Conservation (phyloP, 2,888 invertebrate genomes). For the Branchipolynoe longqiensis region DNA sequence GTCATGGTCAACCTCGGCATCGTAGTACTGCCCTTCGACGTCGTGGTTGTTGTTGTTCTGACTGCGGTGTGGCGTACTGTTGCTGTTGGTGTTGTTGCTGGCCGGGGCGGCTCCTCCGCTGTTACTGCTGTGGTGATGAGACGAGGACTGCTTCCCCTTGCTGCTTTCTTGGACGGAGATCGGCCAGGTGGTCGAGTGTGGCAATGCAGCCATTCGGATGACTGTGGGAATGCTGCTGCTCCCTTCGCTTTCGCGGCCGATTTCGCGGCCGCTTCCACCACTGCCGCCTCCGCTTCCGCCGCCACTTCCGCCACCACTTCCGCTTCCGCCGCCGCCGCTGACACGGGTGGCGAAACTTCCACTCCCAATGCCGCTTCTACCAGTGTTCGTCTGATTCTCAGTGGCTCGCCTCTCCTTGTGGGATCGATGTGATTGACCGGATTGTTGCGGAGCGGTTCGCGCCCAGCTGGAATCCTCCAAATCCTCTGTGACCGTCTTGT, state of each 20-base stretch:
- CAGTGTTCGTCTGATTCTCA: slow-evolving; percentile 20
- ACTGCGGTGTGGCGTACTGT: background rate
- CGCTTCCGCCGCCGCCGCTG: no score
- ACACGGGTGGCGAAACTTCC: no score
- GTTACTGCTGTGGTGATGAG: slow-evolving; percentile 4
- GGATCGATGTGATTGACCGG: background rate
- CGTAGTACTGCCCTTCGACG: background rate
- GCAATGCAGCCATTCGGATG: background rate
- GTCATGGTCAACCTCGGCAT: slow-evolving; percentile 40
- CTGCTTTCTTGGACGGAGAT: background rate
- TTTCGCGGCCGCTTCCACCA: no score
- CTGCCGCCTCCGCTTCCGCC: no score
- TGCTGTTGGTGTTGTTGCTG: no score
- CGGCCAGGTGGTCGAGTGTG: slow-evolving; percentile 21
- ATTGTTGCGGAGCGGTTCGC: background rate
- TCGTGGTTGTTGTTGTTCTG: background rate
- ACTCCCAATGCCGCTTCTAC: slow-evolving; percentile 11
- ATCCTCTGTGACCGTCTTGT: slow-evolving; percentile 26
- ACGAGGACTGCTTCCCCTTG: background rate
- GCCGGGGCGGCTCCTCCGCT: background rate
- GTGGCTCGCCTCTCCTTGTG: slow-evolving; percentile 33
- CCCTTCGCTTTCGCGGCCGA: no score
- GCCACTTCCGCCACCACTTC: no score
- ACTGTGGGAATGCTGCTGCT: background rate
- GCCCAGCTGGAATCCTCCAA: slow-evolving; percentile 4